Percentiles rank a stretch among this genome's conserved stretches.
These are phyloP conservation scores for Myotis myotis DNA, from an alignment of 2,797 vertebrate species.

Conservation along the genomic window DNA sequence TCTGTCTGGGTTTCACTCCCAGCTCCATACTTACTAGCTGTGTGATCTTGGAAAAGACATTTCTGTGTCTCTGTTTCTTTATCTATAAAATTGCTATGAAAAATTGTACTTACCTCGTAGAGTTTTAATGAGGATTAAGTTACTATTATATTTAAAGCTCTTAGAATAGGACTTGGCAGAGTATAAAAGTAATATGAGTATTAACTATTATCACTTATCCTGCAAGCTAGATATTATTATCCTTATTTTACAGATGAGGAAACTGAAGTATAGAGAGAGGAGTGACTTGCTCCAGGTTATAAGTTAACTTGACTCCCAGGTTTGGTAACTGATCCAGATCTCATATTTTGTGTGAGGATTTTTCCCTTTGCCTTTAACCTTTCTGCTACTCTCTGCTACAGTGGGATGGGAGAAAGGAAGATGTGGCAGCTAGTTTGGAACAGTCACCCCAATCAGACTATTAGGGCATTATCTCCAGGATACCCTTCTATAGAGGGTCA, in stretches of 20 bases:
- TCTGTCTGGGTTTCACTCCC: background rate
- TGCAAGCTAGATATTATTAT: background rate
- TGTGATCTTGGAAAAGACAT: background rate
- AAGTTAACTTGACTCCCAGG: background rate
- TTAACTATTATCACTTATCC: background rate
- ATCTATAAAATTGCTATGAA: background rate
- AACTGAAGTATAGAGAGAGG: background rate
- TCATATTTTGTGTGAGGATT: background rate
- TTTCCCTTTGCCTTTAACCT: background rate
- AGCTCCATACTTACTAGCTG: background rate
- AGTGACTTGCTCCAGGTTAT: background rate
- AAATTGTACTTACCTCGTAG: background rate
- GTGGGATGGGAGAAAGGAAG: background rate
- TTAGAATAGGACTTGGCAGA: background rate
- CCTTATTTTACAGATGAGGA: background rate
- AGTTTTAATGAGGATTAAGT: background rate
- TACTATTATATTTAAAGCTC: background rate
- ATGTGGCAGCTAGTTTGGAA: background rate
- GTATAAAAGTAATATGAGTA: background rate
- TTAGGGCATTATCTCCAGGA: background rate
- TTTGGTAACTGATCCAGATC: background rate
- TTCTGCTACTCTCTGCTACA: background rate
- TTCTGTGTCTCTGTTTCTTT: constrained; percentile 12
- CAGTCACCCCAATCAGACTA: background rate
- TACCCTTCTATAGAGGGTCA: background rate